Evolutionary conservation across 2,888 invertebrate genomes (phyloP), one percentile per base, ranked within the genome.

Genomic region (Cerastis leucographa): DNA sequence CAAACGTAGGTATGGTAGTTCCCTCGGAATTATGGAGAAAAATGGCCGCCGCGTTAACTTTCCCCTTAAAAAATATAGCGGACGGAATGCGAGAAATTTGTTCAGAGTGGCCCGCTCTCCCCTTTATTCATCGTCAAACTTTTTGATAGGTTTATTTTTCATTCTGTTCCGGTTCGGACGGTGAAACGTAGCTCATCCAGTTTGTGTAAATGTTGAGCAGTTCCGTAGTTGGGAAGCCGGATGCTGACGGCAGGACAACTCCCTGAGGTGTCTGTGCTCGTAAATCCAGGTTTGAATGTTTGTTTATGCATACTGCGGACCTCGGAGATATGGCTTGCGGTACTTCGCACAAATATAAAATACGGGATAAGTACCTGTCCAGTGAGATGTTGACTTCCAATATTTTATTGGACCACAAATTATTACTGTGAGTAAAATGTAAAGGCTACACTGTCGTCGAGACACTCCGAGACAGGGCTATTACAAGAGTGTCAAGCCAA

Each of bases 271-370:
- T 69, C 78, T 81, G 80, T 77, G 84, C 88, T 89, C 89, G 88
- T 91, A 92, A 92, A 92, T 91, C 88, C 89, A 89, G 88, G 84
- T 89, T 88, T 85, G 86, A 85, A 89, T 87, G 86, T 89, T 90
- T 89, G 91, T 90, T 89, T 90, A 89, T 89, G 87, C 87, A 88
- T 85, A 85, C 82, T 89, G 83, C 84, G 76, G 83, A 81, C 86
- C 87, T 79, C 74, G 40, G 87, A 84, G 86, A 80, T 80, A 76
- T 66, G 35, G 68, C 25, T 76, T 78, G 84, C 70, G 77, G 79
- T 75, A 81, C 71, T 84, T 85, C 56, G 40, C 51, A 77, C 56
- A 80, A 83, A 78, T 76, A 73, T 78, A 80, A 79, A 76, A 82
- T 84, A 76, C 65, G 70, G 61, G 69, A 81, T 80, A 79, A 78